These are phyloP conservation scores for Crotalus helleri DNA, from an alignment of 2,113 vertebrate genomes.

Conservation along the genomic window DNA sequence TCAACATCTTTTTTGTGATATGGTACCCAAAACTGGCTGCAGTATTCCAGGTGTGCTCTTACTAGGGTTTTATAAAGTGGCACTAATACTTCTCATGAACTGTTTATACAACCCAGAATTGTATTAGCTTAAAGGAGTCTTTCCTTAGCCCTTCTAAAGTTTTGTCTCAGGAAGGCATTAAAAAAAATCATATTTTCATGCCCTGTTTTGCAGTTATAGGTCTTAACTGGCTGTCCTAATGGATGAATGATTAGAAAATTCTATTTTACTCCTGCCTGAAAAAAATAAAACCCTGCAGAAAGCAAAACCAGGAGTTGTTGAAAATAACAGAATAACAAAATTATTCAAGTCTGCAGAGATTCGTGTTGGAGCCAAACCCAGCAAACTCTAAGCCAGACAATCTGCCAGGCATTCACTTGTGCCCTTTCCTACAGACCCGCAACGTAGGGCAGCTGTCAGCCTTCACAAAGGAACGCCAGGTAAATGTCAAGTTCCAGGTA, in stretches of 20 bases:
- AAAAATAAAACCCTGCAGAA: slow-evolving; percentile 9
- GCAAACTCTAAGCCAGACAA: slow-evolving; percentile 40
- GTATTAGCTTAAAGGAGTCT: slow-evolving; percentile 12
- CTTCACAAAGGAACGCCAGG: slow-evolving; percentile 65
- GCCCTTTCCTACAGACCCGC: slow-evolving; percentile 49
- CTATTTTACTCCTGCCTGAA: not conserved
- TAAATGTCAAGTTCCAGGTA: slow-evolving; percentile 66
- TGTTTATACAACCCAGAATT: too few species aligned
- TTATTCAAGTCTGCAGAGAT: slow-evolving; percentile 8
- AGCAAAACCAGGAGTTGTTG: not conserved
- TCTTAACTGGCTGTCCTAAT: slow-evolving; percentile 23
- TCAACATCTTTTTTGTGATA: too few species aligned
- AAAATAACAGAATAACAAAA: not conserved
- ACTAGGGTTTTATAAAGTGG: too few species aligned
- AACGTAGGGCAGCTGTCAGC: slow-evolving; percentile 61
- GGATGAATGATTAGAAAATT: slow-evolving; percentile 31
- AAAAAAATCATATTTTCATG: slow-evolving; percentile 11
- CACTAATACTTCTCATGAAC: too few species aligned
- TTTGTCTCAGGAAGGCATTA: not conserved
- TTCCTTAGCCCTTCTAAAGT: slow-evolving; percentile 36
- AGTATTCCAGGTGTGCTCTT: too few species aligned
- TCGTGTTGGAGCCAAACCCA: slow-evolving; percentile 28
- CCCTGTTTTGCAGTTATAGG: not conserved
- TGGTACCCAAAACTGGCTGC: too few species aligned
- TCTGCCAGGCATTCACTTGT: slow-evolving; percentile 40